phyloP scores from a whole-genome alignment of 2,888 invertebrate species.

The Trachelus tabidus region DNA sequence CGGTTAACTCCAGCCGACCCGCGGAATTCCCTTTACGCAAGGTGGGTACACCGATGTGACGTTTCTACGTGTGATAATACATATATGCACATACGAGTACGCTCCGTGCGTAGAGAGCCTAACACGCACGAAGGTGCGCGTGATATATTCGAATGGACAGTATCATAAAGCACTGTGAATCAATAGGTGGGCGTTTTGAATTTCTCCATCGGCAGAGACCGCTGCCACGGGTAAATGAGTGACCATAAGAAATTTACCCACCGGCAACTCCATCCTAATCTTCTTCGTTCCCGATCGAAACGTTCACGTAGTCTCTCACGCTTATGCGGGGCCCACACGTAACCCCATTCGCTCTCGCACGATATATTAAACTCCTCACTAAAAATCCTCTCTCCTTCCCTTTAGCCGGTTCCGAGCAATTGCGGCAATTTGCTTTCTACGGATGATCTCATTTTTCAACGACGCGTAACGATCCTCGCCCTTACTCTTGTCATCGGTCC shows the following conservation, averaged over 20 bases:
- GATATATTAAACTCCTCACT: neutral
- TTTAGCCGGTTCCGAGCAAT: neutral
- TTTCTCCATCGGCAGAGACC: neutral
- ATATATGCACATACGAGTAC: neutral
- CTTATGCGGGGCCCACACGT: neutral
- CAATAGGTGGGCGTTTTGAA: conserved; percentile 17
- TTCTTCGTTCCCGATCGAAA: neutral
- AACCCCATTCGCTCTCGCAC: neutral
- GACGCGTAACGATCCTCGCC: neutral
- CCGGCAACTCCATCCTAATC: neutral
- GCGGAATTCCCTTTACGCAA: conserved; percentile 29
- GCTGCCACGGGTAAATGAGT: neutral
- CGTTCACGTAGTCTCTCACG: neutral
- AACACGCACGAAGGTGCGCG: neutral
- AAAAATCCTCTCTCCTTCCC: neutral
- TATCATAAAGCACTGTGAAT: conserved; percentile 19
- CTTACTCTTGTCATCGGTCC: neutral
- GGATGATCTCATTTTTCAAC: too few relatives aligned
- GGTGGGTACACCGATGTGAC: neutral
- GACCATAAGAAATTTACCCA: neutral
- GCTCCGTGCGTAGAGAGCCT: neutral
- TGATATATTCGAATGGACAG: neutral
- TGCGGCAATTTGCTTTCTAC: neutral
- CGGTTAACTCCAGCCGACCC: conserved; percentile 12
- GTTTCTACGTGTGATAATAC: neutral